phyloP scores from a whole-genome alignment of 2,888 invertebrate species.

The Machimus atricapillus region DNA sequence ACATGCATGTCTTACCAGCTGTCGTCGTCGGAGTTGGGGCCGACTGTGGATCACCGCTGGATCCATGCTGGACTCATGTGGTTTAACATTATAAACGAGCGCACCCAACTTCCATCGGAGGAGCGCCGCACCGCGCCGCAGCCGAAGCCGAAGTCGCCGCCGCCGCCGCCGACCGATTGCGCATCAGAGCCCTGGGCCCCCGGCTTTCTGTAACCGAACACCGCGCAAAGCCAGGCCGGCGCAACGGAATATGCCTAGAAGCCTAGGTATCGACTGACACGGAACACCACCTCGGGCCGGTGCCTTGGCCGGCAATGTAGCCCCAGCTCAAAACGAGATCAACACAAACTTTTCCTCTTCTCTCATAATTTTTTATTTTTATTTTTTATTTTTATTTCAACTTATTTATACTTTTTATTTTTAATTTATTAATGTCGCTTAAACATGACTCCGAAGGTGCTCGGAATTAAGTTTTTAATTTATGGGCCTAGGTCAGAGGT shows the following conservation, averaged over 20 bases:
- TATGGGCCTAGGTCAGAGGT: conserved; percentile 40
- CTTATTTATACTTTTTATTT: background rate
- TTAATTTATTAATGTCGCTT: conserved; percentile 49
- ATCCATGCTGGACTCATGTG: background rate
- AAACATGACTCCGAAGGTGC: conserved; percentile 47
- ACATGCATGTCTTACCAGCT: conserved; percentile 44
- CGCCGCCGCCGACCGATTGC: background rate
- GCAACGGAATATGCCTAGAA: conserved; percentile 25
- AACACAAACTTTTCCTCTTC: conserved; percentile 24
- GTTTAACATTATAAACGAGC: conserved; percentile 31
- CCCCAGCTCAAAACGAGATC: background rate
- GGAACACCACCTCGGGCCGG: background rate
- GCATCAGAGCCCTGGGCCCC: background rate
- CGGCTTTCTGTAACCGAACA: conserved; percentile 21
- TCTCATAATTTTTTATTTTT: background rate
- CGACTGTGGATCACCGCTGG: conserved; percentile 11
- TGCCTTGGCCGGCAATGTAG: background rate
- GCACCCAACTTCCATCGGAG: background rate
- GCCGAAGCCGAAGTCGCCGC: too few relatives aligned
- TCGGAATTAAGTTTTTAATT: conserved; percentile 49
- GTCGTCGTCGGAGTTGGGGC: conserved; percentile 29
- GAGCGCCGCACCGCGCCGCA: background rate
- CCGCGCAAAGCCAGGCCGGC: background rate
- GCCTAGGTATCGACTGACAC: conserved; percentile 27
- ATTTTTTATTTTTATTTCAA: conserved; percentile 24